Percentiles rank a stretch among this genome's conserved stretches.
Conservation (phyloP, 2,113 vertebrate species). For the Abramis brama region DNA sequence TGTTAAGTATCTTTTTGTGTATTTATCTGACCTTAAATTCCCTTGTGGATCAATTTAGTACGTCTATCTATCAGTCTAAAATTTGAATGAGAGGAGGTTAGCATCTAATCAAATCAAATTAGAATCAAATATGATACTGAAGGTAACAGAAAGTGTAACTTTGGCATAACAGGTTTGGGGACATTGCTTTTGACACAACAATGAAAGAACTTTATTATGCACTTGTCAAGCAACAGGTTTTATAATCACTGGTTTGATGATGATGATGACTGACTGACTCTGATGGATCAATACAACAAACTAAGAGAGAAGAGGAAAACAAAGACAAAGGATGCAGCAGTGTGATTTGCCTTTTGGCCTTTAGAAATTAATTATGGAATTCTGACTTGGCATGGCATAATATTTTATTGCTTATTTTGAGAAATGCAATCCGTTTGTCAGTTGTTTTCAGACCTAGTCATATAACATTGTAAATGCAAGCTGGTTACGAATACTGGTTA, state of each 20-base stretch:
- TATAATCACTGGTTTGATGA: not conserved
- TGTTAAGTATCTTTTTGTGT: not conserved
- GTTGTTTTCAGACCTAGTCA: not conserved
- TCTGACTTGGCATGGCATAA: not conserved
- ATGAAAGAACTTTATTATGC: not conserved
- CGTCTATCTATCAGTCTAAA: not conserved
- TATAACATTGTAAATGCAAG: not conserved
- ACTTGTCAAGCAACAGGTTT: not conserved
- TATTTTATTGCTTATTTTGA: not conserved
- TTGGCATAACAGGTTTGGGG: not conserved
- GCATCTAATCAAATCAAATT: not conserved
- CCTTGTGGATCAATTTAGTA: not conserved
- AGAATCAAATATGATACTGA: not conserved
- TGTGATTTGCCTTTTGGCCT: not conserved
- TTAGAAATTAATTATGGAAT: slow-evolving; percentile 2
- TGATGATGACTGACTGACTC: no score
- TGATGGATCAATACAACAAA: not conserved
- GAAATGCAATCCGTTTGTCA: not conserved
- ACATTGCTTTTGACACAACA: not conserved
- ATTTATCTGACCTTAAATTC: not conserved
- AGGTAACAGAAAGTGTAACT: not conserved
- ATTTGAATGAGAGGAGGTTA: not conserved
- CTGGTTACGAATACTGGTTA: not conserved
- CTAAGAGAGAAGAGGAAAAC: not conserved
- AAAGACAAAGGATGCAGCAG: not conserved